Conservation (phyloP, 2,797 vertebrate genomes). For the Lagocephalus sceleratus region DNA sequence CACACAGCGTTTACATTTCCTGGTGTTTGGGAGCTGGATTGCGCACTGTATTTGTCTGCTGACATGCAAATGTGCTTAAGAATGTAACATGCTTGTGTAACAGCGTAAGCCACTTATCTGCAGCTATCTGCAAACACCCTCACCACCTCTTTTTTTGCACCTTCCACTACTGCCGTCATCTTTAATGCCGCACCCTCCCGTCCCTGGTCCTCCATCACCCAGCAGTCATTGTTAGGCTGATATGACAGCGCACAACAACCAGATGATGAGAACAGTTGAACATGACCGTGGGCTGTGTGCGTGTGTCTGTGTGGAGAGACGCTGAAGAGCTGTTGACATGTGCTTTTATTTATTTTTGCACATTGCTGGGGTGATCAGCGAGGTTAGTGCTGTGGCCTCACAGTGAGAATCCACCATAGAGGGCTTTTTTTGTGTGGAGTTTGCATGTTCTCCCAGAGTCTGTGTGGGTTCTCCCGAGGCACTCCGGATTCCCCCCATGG, state of each 20-base stretch:
- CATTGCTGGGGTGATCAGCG: too few relatives aligned
- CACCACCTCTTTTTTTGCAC: conserved; percentile 18
- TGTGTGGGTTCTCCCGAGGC: too few relatives aligned
- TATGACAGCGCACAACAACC: conserved; percentile 49
- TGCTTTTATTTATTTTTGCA: not conserved
- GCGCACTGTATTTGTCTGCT: not conserved
- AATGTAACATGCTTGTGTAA: conserved; percentile 2
- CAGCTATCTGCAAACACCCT: conserved; percentile 46
- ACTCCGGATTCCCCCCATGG: too few relatives aligned
- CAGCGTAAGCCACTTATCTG: conserved; percentile 15
- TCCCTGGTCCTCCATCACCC: not conserved
- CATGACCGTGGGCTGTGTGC: conserved; percentile 12
- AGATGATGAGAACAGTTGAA: conserved; percentile 62
- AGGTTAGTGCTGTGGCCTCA: too few relatives aligned
- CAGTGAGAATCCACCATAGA: too few relatives aligned
- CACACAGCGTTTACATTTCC: conserved; percentile 6
- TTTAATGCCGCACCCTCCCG: not conserved
- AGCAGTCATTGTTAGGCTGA: conserved; percentile 35
- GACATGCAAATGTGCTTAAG: not conserved
- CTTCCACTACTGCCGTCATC: conserved; percentile 24
- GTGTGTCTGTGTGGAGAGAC: not conserved
- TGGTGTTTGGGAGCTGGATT: conserved; percentile 16
- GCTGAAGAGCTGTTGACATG: conserved; percentile 4
- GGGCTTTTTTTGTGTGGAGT: too few relatives aligned
- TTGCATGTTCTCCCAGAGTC: too few relatives aligned